Conservation (phyloP, 1,140 invertebrate genomes). For the Cylas formicarius region DNA sequence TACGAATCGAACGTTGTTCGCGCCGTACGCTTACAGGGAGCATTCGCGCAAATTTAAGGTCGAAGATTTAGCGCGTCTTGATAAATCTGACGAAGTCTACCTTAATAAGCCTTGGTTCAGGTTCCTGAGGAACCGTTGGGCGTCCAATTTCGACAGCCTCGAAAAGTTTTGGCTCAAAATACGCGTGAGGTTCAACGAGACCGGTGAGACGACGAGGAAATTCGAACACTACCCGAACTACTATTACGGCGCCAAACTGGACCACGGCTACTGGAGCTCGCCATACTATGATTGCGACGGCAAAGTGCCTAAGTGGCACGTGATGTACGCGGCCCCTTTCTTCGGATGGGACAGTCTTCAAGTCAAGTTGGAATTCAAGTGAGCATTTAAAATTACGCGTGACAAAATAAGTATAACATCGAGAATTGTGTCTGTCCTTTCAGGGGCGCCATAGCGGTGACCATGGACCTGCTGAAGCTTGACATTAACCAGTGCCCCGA, state of each 20-base stretch:
- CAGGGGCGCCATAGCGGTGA: slow-evolving; percentile 90
- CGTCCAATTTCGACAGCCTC: slow-evolving; percentile 84
- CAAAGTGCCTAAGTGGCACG: slow-evolving; percentile 87
- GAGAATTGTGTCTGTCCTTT: slow-evolving; percentile 33
- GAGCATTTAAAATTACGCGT: slow-evolving; percentile 45
- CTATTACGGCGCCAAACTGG: slow-evolving; percentile 78
- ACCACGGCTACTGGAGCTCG: slow-evolving; percentile 87
- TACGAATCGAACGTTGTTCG: slow-evolving; percentile 85
- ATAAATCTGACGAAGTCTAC: slow-evolving; percentile 73
- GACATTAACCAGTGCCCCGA: slow-evolving; percentile 95
- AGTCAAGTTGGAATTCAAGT: slow-evolving; percentile 90
- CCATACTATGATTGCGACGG: slow-evolving; percentile 93
- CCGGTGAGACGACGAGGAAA: slow-evolving; percentile 70
- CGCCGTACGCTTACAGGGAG: slow-evolving; percentile 89
- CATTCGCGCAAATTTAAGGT: slow-evolving; percentile 80
- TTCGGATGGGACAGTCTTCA: slow-evolving; percentile 94
- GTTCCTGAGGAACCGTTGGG: slow-evolving; percentile 85
- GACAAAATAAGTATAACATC: not conserved
- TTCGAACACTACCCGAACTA: slow-evolving; percentile 86
- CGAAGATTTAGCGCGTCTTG: slow-evolving; percentile 78
- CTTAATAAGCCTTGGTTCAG: slow-evolving; percentile 81
- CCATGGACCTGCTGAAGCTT: slow-evolving; percentile 81
- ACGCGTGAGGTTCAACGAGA: slow-evolving; percentile 81
- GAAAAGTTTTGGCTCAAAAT: slow-evolving; percentile 92
- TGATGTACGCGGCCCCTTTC: slow-evolving; percentile 92